phyloP scores from a whole-genome alignment of 2,113 vertebrate species.

The Rhinopomastus cyanomelas region DNA sequence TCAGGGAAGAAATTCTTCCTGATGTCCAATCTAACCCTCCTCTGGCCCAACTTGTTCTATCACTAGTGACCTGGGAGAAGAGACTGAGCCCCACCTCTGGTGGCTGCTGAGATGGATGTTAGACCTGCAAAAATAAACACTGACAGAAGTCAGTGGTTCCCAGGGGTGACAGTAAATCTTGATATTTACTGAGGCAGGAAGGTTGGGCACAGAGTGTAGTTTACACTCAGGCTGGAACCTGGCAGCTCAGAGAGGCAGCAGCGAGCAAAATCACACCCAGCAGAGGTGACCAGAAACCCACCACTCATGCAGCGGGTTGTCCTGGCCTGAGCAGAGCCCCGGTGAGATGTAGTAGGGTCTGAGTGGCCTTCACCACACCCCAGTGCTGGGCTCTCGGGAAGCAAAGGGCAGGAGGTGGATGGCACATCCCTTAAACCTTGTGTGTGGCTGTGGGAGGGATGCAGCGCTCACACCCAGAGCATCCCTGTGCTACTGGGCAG shows the following conservation, averaged over 20 bases:
- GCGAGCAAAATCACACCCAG: not conserved
- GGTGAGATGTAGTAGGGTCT: not conserved
- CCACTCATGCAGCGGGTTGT: rapidly evolving
- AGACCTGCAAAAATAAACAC: constrained; percentile 5
- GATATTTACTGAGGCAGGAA: not conserved
- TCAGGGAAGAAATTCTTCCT: too few species aligned
- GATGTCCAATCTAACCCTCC: too few species aligned
- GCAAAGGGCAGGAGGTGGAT: not conserved
- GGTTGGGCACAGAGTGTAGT: not conserved
- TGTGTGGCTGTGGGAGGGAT: rapidly evolving
- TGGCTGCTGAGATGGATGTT: not conserved
- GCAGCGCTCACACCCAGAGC: not conserved
- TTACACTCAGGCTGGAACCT: not conserved
- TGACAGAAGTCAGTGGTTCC: not conserved
- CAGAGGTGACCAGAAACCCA: constrained; percentile 16
- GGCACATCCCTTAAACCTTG: rapidly evolving
- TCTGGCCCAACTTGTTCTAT: too few species aligned
- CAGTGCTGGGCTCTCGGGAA: not conserved
- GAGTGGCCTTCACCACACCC: not conserved
- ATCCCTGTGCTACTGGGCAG: rapidly evolving
- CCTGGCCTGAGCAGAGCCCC: not conserved
- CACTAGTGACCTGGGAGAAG: too few species aligned
- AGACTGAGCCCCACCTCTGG: too few species aligned
- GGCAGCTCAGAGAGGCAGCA: not conserved
- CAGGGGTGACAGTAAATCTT: not conserved